Base-by-base conservation (phyloP, 2,113 vertebrate species). In the Zosterops japonicus region DNA sequence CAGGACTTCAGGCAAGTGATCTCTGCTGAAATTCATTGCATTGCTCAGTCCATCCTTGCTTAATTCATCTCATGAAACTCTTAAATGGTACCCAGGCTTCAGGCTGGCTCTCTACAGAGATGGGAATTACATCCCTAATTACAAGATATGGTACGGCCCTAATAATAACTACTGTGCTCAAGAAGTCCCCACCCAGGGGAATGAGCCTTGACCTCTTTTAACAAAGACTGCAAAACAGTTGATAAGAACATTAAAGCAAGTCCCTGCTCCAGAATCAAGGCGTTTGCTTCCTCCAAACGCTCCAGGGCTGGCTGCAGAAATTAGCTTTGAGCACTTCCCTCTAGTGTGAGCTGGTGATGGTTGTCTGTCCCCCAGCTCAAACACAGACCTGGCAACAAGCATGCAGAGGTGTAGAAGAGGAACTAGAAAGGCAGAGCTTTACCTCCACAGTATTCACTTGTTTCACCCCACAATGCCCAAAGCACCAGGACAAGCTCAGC, bases 11-110 rank as follows among this genome's bases (percentile, higher is more conserved):
- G 85, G 83, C 31, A 2, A 92, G 44, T 4, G 67, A 93, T 80
- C 87, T 74, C 71, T 49, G 35, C 11, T 87, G 63, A 94, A 94
- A 95, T 83, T 84, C 93, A 80, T 80, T 81, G 80, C 57, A 36
- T 47, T 72, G 63, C 83, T 91, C 87, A 72, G 60, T 70, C 91
- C 65, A 88, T 55, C 87, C 68, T 87, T 1, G 20, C 87, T 90
- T 97, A 96, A 96, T 93, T 96, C 90, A 95, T 90, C 93, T 96
- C 79, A 64, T 90, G 91, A 76, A 95, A 83, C 53, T 77, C 87
- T 57, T 84, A 78, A 89, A 87, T 61, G 82, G 95, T 23, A 89
- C 71, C 83, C 63, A 89, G 92, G 93, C 86, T 78, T 25, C 67
- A 68, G 67, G 50, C 83, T 81, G 88, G 42, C 71, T 90, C 92